phyloP scores from a whole-genome alignment of 2,113 vertebrate genomes.

The Protobothrops mucrosquamatus region DNA sequence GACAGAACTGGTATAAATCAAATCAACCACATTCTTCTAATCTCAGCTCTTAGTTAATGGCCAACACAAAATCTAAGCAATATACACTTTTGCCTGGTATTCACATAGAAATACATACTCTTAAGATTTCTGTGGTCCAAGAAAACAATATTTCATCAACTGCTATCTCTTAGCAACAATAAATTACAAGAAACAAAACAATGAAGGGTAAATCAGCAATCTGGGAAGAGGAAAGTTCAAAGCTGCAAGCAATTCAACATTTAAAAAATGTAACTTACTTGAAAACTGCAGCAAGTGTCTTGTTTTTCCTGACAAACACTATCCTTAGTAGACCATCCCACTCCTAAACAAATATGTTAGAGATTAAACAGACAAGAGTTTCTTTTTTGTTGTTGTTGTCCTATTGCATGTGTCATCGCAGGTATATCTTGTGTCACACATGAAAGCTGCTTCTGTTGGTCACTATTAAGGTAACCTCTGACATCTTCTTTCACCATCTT shows the following conservation, averaged over 20 bases:
- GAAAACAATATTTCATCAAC: not conserved
- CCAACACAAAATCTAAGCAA: not conserved
- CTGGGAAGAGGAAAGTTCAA: not conserved
- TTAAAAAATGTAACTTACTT: conserved; percentile 80
- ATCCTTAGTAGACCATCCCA: conserved; percentile 98
- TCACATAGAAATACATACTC: not conserved
- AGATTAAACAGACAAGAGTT: not conserved
- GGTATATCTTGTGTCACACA: not conserved
- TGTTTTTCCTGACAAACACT: conserved; percentile 98
- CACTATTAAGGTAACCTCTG: not conserved
- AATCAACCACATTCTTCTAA: not conserved
- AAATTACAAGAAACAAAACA: not conserved
- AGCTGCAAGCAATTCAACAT: not conserved
- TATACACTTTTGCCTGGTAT: not conserved
- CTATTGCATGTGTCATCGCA: no score
- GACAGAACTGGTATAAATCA: not conserved
- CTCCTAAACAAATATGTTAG: conserved; percentile 76
- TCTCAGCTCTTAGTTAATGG: not conserved
- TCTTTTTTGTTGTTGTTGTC: no score
- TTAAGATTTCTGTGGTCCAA: not conserved
- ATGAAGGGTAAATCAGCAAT: not conserved
- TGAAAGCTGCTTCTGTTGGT: not conserved
- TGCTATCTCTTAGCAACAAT: not conserved
- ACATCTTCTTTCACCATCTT: not conserved
- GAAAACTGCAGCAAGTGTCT: conserved; percentile 90